Percentiles rank a stretch among this genome's conserved stretches.
Evolutionary conservation across 2,888 invertebrate genomes (phyloP).

Genomic region (Phalera bucephala): DNA sequence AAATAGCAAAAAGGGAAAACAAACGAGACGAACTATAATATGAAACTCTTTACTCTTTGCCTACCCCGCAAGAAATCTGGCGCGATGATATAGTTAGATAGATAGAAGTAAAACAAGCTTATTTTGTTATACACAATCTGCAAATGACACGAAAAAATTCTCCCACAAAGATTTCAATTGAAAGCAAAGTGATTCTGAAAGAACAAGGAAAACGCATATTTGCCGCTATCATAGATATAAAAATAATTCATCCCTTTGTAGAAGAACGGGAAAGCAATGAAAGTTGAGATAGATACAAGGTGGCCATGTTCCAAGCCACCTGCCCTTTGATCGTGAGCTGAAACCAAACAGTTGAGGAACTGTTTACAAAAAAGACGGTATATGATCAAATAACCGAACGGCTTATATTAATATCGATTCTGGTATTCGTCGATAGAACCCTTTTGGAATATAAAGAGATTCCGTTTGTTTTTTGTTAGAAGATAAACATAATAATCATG

Average conservation of each 20-base stretch:
- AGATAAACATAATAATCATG: conserved; percentile 15
- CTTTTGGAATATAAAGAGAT: conserved; percentile 9
- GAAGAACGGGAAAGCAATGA: conserved; percentile 29
- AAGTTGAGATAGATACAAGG: conserved; percentile 39
- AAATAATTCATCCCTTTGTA: conserved; percentile 33
- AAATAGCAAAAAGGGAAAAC: too few species aligned
- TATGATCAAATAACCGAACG: conserved; percentile 34
- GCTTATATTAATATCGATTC: conserved; percentile 37
- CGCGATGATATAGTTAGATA: too few species aligned
- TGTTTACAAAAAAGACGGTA: conserved; percentile 41
- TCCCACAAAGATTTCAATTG: conserved; percentile 11
- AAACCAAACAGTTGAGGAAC: conserved; percentile 41
- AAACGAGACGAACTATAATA: too few species aligned
- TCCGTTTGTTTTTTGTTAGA: conserved; percentile 8
- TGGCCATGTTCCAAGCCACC: conserved; percentile 34
- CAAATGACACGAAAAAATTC: neutral
- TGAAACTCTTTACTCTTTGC: too few species aligned
- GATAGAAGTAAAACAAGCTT: too few species aligned
- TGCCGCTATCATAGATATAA: conserved; percentile 21
- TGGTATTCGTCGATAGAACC: conserved; percentile 9
- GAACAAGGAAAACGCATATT: conserved; percentile 16
- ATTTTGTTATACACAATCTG: too few species aligned
- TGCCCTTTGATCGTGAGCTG: conserved; percentile 50
- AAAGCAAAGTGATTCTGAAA: conserved; percentile 4
- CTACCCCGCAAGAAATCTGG: too few species aligned